Evolutionary conservation across 2,113 vertebrate genomes (phyloP), one percentile per base, ranked within the genome.

Genomic region (Tachycineta bicolor): DNA sequence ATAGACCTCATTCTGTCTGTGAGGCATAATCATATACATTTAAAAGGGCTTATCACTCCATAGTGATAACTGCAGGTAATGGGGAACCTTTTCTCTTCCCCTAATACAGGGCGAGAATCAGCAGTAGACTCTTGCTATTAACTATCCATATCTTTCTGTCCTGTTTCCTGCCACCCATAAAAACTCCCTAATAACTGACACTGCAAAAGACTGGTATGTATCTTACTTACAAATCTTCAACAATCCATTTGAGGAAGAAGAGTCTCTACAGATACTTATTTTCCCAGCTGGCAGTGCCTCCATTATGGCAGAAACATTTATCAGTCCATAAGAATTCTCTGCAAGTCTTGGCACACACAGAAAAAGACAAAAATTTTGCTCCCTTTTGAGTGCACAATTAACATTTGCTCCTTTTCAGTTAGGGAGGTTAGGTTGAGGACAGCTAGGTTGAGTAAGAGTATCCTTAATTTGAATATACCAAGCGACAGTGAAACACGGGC

Each of bases 251-350:
- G 26, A 74, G 21, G 29, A 90, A 79, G 41, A 65, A 75, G 24
- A n/a, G 9, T n/a, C 23, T 65, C 15, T 67, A 31, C 33, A 29
- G 17, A 56, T 63, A 47, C 5, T 55, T 74, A 33, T 67, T 93
- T 94, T 88, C 41, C 24, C 31, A 20, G 3, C 15, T 74, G 28
- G 20, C 14, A 83, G 13, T 3, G 58, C 5, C 9, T 69, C 23
- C 1, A 0, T 23, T 50, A 29, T 8, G 17, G 6, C 8, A 84
- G 56, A 10, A 23, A 75, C 0, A 0, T 67, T 65, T 55, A 12
- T 59, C 29, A 44, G 23, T 43, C 16, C 25, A 5, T 43, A 26
- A 37, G 46, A 64, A 29, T 85, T 83, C 5, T 9, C 26, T 43
- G 5, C 2, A 3, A 55, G 10, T 4, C n/a, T 46, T 83, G 39